Base-by-base conservation (phyloP, 2,797 vertebrate species). In the Enteromius mattozi region DNA sequence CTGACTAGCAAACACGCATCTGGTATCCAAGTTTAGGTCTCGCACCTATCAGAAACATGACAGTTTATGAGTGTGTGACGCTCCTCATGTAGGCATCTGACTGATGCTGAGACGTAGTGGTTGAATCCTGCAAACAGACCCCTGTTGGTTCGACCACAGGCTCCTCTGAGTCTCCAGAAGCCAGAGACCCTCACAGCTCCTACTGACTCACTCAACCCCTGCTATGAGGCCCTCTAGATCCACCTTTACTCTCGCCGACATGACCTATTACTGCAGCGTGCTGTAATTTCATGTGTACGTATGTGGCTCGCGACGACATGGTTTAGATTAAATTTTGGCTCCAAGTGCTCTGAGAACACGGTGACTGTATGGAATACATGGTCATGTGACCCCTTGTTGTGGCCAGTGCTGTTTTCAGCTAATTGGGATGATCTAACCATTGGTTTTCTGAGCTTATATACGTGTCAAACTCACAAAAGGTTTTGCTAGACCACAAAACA, bases 321-420 rank as follows among this genome's bases (percentile, higher is more conserved):
- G 66, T 82, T 85, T 76, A 56, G 42, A 88, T 89, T 85, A 79
- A 83, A 74, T 61, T 12, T 49, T 83, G 87, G 87, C 83, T 65
- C 56, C 3, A 3, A 42, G 35, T 17, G 8, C 30, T 80, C 80
- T 85, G 77, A 83, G 83, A 87, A 87, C 65, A 6, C 35, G 30
- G 77, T 80, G 70, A 76, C 61, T 81, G 35, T 74, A 72, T 74
- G 59, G 70, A 76, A 75, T 47, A 76, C 72, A 65, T 47, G 59
- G n/a, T 77, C 79, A 61, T 2, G n/a, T 49, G 56, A 54, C 42
- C 37, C 65, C 71, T 86, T 82, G 72, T 86, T 89, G 86, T 89
- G 88, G 88, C 71, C 76, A 68, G n/a, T 27, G 30, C 79, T 66
- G 78, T 59, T 54, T 70, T 69, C 45, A 27, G 78, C 56, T 86